These are phyloP conservation scores for Mayetiola destructor DNA, from an alignment of 2,888 invertebrate genomes.

Conservation along the genomic window DNA sequence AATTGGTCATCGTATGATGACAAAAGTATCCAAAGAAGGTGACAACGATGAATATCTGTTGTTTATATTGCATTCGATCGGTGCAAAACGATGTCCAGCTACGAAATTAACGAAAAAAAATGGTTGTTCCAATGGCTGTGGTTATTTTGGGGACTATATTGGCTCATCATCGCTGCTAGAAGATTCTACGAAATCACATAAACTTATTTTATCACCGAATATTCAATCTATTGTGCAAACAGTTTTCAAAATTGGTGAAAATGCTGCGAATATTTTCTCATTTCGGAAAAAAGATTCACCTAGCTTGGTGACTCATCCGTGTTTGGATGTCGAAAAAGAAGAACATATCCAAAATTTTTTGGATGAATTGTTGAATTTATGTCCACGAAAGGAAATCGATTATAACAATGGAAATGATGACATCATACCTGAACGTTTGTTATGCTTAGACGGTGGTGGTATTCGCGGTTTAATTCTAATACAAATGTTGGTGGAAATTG, in stretches of 20 bases:
- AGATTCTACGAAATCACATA: constrained; percentile 45
- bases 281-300: no score
- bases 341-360: not conserved
- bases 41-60: constrained; percentile 51
- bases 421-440: constrained; percentile 37
- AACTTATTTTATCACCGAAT: no score
- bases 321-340: not conserved
- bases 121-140: constrained; percentile 64
- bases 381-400: not conserved
- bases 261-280: no score
- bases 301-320: not conserved
- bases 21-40: constrained; percentile 38
- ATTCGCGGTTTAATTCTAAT: constrained; percentile 78
- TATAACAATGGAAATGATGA: not conserved
- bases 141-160: constrained; percentile 51
- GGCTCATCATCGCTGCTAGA: constrained; percentile 60
- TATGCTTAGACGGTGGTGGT: constrained; percentile 93
- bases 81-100: constrained; percentile 50
- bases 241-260: no score
- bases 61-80: constrained; percentile 71
- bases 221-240: no score
- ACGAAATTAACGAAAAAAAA: no score
- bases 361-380: no score
- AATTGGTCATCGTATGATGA: no score
- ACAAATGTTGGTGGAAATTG: constrained; percentile 61